phyloP scores from a whole-genome alignment of 2,797 vertebrate species.

The Florisuga fusca region DNA sequence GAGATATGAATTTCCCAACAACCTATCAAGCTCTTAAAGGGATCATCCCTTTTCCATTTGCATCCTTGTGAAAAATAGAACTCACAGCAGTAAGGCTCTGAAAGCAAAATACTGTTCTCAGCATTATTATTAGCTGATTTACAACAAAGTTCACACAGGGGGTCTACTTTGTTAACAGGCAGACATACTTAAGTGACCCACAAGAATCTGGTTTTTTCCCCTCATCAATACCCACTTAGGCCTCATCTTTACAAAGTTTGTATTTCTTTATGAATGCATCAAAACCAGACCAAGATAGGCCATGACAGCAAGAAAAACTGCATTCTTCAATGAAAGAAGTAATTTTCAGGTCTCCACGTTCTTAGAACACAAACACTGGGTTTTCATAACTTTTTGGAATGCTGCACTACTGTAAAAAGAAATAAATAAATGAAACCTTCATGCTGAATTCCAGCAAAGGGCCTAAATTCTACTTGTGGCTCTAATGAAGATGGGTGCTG shows the following conservation, averaged over 20 bases:
- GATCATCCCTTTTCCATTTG: constrained; percentile 37
- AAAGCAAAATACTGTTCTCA: not conserved
- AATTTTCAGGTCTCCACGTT: not conserved
- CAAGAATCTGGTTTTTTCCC: not conserved
- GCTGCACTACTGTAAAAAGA: not conserved
- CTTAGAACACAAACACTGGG: not conserved
- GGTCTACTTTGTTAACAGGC: not conserved
- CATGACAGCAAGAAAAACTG: not conserved
- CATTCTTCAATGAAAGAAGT: not conserved
- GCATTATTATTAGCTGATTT: not conserved
- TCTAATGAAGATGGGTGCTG: not conserved
- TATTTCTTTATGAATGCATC: not conserved
- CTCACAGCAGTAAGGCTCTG: not conserved
- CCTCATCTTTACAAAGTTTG: not conserved
- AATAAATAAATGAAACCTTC: not conserved
- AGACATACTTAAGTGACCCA: not conserved
- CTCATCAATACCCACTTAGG: not conserved
- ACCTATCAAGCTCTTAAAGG: constrained; percentile 57
- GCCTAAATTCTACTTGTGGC: not conserved
- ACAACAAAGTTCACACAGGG: not conserved
- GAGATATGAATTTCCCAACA: constrained; percentile 60
- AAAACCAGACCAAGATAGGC: not conserved
- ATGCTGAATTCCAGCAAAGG: not conserved
- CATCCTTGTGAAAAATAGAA: not conserved
- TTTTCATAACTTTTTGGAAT: not conserved